Base-by-base conservation (phyloP, 2,888 invertebrate species). In the Heliconius aoede region DNA sequence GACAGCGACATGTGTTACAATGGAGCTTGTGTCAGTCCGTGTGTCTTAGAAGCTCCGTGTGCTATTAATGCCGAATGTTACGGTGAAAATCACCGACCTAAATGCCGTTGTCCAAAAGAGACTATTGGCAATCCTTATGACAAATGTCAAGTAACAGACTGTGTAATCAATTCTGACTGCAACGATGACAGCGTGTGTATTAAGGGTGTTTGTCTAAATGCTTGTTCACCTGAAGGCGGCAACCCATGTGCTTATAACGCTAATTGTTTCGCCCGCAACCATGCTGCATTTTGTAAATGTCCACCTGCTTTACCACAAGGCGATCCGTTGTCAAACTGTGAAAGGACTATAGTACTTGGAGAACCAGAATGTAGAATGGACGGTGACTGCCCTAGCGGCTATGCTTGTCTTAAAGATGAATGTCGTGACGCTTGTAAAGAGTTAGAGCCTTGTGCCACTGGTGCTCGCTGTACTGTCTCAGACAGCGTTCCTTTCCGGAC, bases 401-500 rank as follows among this genome's bases (percentile, higher is more conserved):
- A 97, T 79, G 98, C 98, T 73, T 98, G 98, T 86, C 96, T 98
- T 74, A 95, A 95, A 86, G 96, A 96, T 81, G 95, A 95, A 86
- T 98, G 98, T 88, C 96, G 96, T 15, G 96, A 98, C 89, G 97
- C 98, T 36, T 98, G 98, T 87, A 93, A 92, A 21, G 96, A 95
- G 85, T 94, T 98, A 26, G 96, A 96, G 83, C 98, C 98, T 1
- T 98, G 98, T 84, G 95, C 96, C 71, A 95, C 95, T 76, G 96
- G 96, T 74, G 96, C 98, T 7, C 95, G 96, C 73, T 98, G 98
- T 88, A 96, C 96, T 77, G 98, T 98, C 18, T 95, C 98, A 24
- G 97, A 98, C 85, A 98, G 98, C 78, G 95, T 97, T 61, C 98
- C 98, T 30, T 97, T 98, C 73, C 95, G 98, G 81, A 98, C 98